Evolutionary conservation across 1,140 invertebrate species (phyloP).

Genomic region (Ericerus pela): DNA sequence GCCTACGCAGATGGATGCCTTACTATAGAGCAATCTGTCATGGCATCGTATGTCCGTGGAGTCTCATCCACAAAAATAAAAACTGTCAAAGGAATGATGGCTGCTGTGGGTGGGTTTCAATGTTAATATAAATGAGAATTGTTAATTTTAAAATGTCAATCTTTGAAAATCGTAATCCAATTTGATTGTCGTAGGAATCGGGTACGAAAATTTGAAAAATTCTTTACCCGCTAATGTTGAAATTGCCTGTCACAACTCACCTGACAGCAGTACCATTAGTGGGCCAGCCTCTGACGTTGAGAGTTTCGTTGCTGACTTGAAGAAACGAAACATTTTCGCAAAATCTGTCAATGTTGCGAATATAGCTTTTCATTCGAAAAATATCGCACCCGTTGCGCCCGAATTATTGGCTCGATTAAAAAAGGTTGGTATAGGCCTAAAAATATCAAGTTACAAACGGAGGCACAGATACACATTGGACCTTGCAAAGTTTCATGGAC

Average conservation of each 20-base stretch:
- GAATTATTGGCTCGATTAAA: slow-evolving; percentile 44
- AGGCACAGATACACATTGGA: too few species aligned
- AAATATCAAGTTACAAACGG: too few species aligned
- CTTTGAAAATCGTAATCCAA: slow-evolving; percentile 20
- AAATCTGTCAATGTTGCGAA: slow-evolving; percentile 50
- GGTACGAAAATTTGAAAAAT: slow-evolving; percentile 35
- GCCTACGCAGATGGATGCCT: slow-evolving; percentile 53
- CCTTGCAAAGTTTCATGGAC: too few species aligned
- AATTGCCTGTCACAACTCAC: slow-evolving; percentile 54
- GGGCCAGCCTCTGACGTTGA: slow-evolving; percentile 41
- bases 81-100: slow-evolving; percentile 40
- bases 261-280: slow-evolving; percentile 52
- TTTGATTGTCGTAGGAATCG: slow-evolving; percentile 34
- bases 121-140: background rate
- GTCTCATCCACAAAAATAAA: slow-evolving; percentile 39
- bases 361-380: slow-evolving; percentile 61
- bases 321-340: slow-evolving; percentile 57
- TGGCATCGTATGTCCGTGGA: slow-evolving; percentile 47
- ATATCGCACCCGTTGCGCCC: slow-evolving; percentile 54
- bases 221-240: slow-evolving; percentile 46
- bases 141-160: background rate
- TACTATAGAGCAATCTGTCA: slow-evolving; percentile 44
- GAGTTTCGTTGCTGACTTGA: slow-evolving; percentile 32
- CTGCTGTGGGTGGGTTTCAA: slow-evolving; percentile 32
- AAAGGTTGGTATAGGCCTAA: too few species aligned